Conservation (phyloP, 2,888 invertebrate species). For the Pterobdella sp. region DNA sequence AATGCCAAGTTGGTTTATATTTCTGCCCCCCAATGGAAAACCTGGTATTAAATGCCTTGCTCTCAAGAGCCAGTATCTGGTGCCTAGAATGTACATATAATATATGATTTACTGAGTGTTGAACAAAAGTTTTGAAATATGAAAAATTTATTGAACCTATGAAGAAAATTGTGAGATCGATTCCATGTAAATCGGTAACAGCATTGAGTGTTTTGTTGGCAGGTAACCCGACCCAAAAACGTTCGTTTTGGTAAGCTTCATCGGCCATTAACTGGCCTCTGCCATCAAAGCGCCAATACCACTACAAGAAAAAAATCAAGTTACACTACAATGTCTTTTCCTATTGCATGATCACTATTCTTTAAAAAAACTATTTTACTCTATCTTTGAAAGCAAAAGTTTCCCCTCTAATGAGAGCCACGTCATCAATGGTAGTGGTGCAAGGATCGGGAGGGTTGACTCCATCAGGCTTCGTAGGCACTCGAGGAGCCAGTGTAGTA, state of each 20-base stretch:
- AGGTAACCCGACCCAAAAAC: conserved; percentile 25
- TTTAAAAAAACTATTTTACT: conserved; percentile 53
- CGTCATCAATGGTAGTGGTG: conserved; percentile 79
- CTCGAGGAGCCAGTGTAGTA: conserved; percentile 6
- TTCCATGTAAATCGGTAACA: background rate
- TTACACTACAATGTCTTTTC: too few species aligned
- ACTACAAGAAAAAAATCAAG: too few species aligned
- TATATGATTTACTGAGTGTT: background rate
- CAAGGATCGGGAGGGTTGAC: conserved; percentile 66
- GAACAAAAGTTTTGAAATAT: background rate
- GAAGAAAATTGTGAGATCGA: conserved; percentile 14
- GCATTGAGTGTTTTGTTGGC: conserved; percentile 21
- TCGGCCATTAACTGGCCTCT: background rate
- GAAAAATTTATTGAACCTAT: background rate
- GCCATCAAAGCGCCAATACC: conserved; percentile 26
- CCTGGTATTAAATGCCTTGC: conserved; percentile 60
- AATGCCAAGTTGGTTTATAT: conserved; percentile 71
- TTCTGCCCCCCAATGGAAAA: conserved; percentile 48
- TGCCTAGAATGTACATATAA: conserved; percentile 27
- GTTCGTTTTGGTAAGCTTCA: background rate
- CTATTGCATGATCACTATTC: background rate
- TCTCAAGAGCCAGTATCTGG: conserved; percentile 67
- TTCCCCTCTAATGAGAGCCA: conserved; percentile 77
- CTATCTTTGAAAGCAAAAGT: conserved; percentile 82
- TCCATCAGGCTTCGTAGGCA: background rate